These are phyloP conservation scores for Heliconius hewitsoni DNA, from an alignment of 1,140 invertebrate species.

Conservation along the genomic window DNA sequence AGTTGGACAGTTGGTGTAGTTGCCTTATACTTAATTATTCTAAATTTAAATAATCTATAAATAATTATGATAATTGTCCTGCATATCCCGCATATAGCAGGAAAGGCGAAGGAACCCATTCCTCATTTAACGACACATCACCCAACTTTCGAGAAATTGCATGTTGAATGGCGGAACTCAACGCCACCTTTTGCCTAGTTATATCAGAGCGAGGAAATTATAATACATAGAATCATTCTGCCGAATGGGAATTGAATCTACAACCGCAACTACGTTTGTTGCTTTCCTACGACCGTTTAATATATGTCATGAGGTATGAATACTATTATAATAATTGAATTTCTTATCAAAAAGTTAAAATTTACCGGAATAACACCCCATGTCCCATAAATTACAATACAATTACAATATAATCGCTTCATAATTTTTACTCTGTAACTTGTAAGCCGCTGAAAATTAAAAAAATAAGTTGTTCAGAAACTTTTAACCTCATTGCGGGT, in stretches of 20 bases:
- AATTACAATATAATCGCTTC: background rate
- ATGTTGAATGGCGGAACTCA: too few species aligned
- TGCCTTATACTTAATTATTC: too few species aligned
- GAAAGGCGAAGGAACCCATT: too few species aligned
- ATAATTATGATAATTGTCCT: too few species aligned
- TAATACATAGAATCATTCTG: background rate
- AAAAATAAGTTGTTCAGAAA: slow-evolving; percentile 63
- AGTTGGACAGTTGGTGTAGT: too few species aligned
- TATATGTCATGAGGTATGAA: too few species aligned
- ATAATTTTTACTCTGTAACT: slow-evolving; percentile 37
- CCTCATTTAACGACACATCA: too few species aligned
- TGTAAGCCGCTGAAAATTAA: slow-evolving; percentile 60
- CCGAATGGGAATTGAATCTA: background rate
- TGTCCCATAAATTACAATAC: background rate
- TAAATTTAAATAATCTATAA: too few species aligned
- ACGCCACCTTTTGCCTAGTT: background rate
- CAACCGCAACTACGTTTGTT: background rate
- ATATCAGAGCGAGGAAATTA: background rate
- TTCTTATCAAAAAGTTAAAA: background rate
- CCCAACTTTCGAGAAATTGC: too few species aligned
- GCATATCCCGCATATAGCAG: too few species aligned
- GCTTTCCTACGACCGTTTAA: too few species aligned
- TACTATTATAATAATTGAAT: background rate
- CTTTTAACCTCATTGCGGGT: slow-evolving; percentile 72
- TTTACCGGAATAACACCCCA: background rate